Conservation (phyloP, 2,113 vertebrate genomes). For the Origma solitaria region DNA sequence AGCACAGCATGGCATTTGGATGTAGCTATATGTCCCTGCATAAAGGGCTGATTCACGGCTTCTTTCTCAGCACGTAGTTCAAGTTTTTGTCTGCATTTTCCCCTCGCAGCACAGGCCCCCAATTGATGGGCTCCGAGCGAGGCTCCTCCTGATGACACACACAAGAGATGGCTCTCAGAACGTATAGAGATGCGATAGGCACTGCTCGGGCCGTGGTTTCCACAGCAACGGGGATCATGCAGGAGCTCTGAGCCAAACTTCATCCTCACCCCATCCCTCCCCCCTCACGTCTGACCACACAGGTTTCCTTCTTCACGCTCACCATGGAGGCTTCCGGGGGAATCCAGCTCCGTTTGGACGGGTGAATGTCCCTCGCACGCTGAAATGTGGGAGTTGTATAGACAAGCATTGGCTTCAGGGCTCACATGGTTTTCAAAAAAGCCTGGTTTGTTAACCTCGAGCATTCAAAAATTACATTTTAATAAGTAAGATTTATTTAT, state of each 20-base stretch:
- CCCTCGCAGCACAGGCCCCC: neutral
- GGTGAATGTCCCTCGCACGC: neutral
- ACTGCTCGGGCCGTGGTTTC: constrained; percentile 13
- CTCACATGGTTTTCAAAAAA: neutral
- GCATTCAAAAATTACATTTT: neutral
- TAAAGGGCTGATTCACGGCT: neutral
- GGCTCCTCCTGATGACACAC: neutral
- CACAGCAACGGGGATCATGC: constrained; percentile 10
- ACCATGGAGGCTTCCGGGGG: neutral
- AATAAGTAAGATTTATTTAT: neutral
- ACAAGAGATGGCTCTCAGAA: constrained; percentile 12
- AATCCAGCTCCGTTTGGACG: neutral
- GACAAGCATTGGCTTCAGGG: neutral
- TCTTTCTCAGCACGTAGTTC: neutral
- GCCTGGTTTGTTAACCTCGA: neutral
- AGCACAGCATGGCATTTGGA: neutral
- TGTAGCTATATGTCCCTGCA: neutral
- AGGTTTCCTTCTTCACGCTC: neutral
- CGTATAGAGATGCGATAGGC: neutral
- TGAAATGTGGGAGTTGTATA: neutral
- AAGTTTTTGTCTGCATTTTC: neutral
- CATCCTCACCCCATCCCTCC: neutral
- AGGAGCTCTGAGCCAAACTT: constrained; percentile 17
- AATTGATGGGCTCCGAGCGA: neutral
- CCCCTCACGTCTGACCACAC: neutral